These are phyloP conservation scores for Steatornis caripensis DNA, from an alignment of 2,113 vertebrate species.

Conservation along the genomic window DNA sequence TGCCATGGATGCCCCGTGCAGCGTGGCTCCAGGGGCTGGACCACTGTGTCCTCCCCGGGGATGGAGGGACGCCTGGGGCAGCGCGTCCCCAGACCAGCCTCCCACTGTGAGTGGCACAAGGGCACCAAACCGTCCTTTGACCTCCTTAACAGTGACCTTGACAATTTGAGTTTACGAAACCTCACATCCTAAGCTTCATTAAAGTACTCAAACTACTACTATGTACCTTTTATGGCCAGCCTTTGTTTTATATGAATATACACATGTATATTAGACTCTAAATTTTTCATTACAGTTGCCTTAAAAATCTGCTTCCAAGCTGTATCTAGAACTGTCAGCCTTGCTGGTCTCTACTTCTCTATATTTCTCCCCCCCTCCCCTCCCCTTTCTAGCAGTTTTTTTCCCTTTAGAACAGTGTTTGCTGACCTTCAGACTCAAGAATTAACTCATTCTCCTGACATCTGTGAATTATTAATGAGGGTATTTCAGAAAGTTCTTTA, in stretches of 20 bases:
- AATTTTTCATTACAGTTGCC: background rate
- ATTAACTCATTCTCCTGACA: constrained; percentile 45
- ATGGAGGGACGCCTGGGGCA: background rate
- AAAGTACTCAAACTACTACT: background rate
- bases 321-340: background rate
- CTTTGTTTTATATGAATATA: background rate
- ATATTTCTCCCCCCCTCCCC: background rate
- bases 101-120: background rate
- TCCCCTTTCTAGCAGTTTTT: background rate
- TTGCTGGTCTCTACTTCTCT: background rate
- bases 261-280: background rate
- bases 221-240: background rate
- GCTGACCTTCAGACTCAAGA: constrained; percentile 57
- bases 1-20: fast-evolving
- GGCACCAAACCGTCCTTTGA: background rate
- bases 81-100: background rate
- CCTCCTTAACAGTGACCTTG: background rate
- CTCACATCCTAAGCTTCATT: background rate
- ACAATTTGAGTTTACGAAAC: background rate
- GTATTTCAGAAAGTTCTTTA: constrained; percentile 53
- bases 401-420: constrained; percentile 13
- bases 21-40: fast-evolving
- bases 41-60: background rate
- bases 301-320: constrained; percentile 21
- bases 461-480: constrained; percentile 57